Conservation (phyloP, 2,888 invertebrate species). For the Muschampia plurimacula region DNA sequence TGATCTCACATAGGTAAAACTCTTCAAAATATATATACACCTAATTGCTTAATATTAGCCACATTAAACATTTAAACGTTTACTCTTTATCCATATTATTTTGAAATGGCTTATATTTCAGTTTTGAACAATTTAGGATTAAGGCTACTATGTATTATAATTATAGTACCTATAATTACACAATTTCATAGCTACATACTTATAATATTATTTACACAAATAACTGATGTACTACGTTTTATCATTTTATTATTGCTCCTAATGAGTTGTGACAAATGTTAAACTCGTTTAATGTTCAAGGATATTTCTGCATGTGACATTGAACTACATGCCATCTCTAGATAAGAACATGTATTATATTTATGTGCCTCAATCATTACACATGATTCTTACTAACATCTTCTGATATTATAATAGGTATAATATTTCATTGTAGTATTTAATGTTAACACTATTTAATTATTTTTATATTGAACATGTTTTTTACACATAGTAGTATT, state of each 20-base stretch:
- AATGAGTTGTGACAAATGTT: conserved; percentile 46
- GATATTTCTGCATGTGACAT: conserved; percentile 55
- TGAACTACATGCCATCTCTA: conserved; percentile 51
- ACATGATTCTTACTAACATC: conserved; percentile 11
- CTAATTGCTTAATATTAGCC: no score
- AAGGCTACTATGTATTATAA: neutral
- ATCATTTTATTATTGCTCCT: conserved; percentile 42
- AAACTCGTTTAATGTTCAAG: conserved; percentile 56
- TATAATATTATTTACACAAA: neutral
- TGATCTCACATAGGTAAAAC: no score
- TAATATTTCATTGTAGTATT: neutral
- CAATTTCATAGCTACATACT: neutral
- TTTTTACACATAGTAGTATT: neutral
- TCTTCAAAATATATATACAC: no score
- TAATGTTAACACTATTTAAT: neutral
- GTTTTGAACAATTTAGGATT: neutral
- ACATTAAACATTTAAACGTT: no score
- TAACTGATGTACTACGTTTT: conserved; percentile 27
- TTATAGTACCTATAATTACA: neutral
- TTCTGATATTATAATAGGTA: conserved; percentile 1
- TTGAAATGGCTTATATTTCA: neutral
- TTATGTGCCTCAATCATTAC: conserved; percentile 37
- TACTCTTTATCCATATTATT: no score
- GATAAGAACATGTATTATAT: conserved; percentile 24
- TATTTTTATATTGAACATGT: neutral